Evolutionary conservation across 2,113 vertebrate species (phyloP).

Genomic region (Neotoma lepida): DNA sequence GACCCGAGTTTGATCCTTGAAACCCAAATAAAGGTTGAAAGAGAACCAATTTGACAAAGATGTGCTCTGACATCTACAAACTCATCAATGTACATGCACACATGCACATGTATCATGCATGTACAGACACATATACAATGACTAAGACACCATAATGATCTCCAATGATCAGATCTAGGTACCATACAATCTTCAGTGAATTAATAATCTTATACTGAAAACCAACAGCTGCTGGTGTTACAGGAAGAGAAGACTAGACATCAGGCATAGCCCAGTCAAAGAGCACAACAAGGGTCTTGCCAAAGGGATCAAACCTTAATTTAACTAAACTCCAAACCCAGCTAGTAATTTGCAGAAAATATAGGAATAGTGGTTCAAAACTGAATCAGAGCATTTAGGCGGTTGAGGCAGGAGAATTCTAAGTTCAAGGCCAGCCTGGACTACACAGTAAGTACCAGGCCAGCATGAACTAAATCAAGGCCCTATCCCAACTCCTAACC

Average conservation of each 20-base stretch:
- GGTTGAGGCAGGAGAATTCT: neutral
- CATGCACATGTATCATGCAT: neutral
- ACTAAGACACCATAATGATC: neutral
- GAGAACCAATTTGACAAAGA: neutral
- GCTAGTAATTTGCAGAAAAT: slow-evolving; percentile 36
- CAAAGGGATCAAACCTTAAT: slow-evolving; percentile 14
- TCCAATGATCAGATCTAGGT: neutral
- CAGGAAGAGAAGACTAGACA: slow-evolving; percentile 24
- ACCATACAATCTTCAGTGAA: neutral
- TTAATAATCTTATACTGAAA: neutral
- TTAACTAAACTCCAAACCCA: slow-evolving; percentile 22
- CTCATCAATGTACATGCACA: neutral
- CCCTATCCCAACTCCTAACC: neutral
- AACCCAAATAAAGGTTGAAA: neutral
- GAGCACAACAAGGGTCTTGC: neutral
- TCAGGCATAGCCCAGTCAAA: neutral
- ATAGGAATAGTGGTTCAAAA: neutral
- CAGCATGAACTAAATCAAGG: neutral
- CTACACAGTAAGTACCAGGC: neutral
- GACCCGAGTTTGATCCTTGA: neutral
- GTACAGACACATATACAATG: neutral
- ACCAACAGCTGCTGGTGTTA: slow-evolving; percentile 25
- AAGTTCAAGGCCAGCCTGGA: neutral
- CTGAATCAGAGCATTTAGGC: neutral
- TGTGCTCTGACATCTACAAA: neutral